A percentile compares a stretch with the other conserved stretches of the same genome.
These are phyloP conservation scores for Bombus soroeensis DNA, from an alignment of 1,140 invertebrate species.

Conservation along the genomic window DNA sequence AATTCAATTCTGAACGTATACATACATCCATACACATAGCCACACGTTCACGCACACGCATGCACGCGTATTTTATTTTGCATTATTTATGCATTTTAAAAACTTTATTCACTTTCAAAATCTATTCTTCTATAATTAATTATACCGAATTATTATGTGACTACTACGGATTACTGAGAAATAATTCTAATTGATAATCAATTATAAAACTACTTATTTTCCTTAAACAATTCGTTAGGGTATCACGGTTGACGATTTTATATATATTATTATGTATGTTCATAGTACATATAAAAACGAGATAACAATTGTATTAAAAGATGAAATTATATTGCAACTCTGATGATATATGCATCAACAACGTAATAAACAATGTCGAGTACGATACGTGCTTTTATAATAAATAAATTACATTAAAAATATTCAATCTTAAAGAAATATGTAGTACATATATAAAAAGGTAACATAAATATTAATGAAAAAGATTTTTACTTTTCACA, in stretches of 20 bases:
- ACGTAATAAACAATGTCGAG: no score
- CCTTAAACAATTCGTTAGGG: background rate
- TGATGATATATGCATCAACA: no score
- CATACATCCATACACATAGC: background rate
- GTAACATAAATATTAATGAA: background rate
- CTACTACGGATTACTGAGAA: background rate
- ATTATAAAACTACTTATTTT: background rate
- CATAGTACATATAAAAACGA: background rate
- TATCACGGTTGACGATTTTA: background rate
- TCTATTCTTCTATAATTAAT: background rate
- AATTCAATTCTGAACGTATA: background rate
- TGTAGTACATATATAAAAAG: background rate
- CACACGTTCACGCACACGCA: background rate
- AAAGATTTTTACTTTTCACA: background rate
- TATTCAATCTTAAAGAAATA: background rate
- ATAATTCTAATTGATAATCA: background rate
- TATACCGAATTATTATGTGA: background rate
- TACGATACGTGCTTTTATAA: background rate
- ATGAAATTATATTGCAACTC: background rate
- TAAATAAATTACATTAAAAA: background rate
- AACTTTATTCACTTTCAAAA: background rate
- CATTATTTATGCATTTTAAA: background rate
- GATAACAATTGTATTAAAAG: background rate
- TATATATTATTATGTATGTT: no score
- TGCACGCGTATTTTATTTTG: background rate